phyloP scores from a whole-genome alignment of 2,888 invertebrate genomes.

The Podabrus alpinus region DNA sequence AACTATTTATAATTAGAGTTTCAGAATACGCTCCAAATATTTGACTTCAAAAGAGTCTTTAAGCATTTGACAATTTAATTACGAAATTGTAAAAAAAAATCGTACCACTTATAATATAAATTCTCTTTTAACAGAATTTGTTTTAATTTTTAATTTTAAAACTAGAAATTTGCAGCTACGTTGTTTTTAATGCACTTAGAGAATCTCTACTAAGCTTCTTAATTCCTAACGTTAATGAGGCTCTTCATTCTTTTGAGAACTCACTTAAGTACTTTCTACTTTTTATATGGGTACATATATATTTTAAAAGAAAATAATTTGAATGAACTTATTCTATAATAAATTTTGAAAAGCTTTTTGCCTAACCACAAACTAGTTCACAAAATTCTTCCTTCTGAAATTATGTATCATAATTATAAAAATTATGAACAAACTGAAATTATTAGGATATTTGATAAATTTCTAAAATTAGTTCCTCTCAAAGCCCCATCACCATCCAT shows the following conservation, averaged over 20 bases:
- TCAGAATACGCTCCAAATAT: no score
- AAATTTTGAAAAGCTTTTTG: neutral
- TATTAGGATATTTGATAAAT: slow-evolving; percentile 28
- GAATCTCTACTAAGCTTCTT: slow-evolving; percentile 15
- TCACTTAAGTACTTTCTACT: slow-evolving; percentile 9
- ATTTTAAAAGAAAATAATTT: slow-evolving; percentile 7
- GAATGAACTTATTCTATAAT: neutral
- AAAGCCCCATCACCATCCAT: slow-evolving; percentile 32
- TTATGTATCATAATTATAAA: no score
- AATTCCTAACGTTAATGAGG: slow-evolving; percentile 37
- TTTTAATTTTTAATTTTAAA: neutral
- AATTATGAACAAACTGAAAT: slow-evolving; percentile 11
- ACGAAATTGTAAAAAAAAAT: neutral
- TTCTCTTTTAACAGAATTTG: neutral
- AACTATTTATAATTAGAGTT: no score
- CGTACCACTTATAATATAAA: no score
- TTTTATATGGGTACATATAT: no score
- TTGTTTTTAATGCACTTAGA: neutral
- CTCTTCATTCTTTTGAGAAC: slow-evolving; percentile 26
- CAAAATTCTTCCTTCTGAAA: neutral
- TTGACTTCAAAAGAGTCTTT: no score
- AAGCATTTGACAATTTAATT: neutral
- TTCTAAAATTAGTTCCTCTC: slow-evolving; percentile 33
- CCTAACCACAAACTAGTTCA: neutral
- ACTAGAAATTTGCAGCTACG: neutral